phyloP scores from a whole-genome alignment of 1,140 invertebrate genomes.

The Goniozus legneri region DNA sequence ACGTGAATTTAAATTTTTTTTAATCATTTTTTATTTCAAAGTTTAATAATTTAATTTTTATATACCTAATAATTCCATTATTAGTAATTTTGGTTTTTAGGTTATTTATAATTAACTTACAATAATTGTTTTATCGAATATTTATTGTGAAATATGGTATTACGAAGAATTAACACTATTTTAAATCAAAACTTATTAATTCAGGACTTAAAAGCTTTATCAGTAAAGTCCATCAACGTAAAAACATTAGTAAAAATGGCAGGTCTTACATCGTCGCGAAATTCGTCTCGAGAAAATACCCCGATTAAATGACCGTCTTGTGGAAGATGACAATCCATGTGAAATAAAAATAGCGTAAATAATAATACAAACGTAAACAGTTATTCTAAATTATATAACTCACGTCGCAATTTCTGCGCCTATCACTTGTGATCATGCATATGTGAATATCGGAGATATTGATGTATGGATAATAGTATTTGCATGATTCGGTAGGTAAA shows the following conservation, averaged over 20 bases:
- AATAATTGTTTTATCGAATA: no score
- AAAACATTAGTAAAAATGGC: slow-evolving; percentile 65
- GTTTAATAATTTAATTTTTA: no score
- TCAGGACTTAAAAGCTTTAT: background rate
- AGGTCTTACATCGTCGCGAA: slow-evolving; percentile 60
- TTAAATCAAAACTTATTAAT: no score
- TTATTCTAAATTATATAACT: slow-evolving; percentile 1
- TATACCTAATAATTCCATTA: no score
- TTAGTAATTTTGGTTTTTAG: no score
- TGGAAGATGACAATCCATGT: slow-evolving; percentile 28
- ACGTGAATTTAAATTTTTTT: no score
- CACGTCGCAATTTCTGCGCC: slow-evolving; percentile 11
- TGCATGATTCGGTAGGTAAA: background rate
- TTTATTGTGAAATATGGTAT: no score
- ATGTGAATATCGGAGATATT: no score
- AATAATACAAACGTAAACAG: background rate
- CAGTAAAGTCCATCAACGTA: slow-evolving; percentile 38
- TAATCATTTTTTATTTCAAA: no score
- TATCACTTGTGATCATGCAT: no score
- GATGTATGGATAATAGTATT: background rate
- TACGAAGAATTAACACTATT: no score
- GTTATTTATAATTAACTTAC: no score
- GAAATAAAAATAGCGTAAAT: slow-evolving; percentile 17
- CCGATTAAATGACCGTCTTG: slow-evolving; percentile 40
- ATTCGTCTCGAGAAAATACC: slow-evolving; percentile 63